Percentiles rank a stretch among this genome's conserved stretches.
Evolutionary conservation across 2,888 invertebrate species (phyloP).

Genomic region (Drosophila emarginata): DNA sequence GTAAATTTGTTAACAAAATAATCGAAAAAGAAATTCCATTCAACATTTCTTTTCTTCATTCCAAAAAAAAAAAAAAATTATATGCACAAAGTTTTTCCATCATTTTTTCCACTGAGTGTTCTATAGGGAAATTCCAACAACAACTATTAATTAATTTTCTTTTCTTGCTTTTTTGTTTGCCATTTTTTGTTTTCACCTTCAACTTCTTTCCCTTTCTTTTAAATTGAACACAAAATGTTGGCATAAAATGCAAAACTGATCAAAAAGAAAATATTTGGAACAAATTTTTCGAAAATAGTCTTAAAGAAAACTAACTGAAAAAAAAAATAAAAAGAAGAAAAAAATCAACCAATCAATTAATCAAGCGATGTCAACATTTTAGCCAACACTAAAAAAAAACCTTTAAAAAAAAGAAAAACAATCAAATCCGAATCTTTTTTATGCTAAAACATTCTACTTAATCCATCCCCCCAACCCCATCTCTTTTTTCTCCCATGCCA

Average conservation of each 20-base stretch:
- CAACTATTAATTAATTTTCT: slow-evolving; percentile 1
- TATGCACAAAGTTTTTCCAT: neutral
- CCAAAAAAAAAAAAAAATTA: neutral
- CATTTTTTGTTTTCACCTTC: neutral
- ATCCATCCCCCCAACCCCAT: neutral
- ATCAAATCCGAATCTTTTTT: slow-evolving; percentile 22
- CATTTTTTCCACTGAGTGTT: slow-evolving; percentile 4
- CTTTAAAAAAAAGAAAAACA: slow-evolving; percentile 2
- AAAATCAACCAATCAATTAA: slow-evolving; percentile 32
- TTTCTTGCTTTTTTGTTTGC: neutral
- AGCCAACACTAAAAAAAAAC: slow-evolving; percentile 68
- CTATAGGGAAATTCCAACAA: neutral
- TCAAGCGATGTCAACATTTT: slow-evolving; percentile 83
- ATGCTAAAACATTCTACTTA: slow-evolving; percentile 28
- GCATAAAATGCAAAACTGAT: slow-evolving; percentile 79
- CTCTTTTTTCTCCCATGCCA: neutral
- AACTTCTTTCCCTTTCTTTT: neutral
- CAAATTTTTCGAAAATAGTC: slow-evolving; percentile 42
- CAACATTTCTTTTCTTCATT: neutral
- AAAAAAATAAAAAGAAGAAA: slow-evolving; percentile 41
- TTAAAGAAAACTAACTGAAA: slow-evolving; percentile 31
- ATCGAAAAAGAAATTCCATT: neutral
- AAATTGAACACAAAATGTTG: slow-evolving; percentile 78
- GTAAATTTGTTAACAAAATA: neutral
- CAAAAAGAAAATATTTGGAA: slow-evolving; percentile 52